Evolutionary conservation across 2,797 vertebrate species (phyloP).

Genomic region (Malurus leucopterus): DNA sequence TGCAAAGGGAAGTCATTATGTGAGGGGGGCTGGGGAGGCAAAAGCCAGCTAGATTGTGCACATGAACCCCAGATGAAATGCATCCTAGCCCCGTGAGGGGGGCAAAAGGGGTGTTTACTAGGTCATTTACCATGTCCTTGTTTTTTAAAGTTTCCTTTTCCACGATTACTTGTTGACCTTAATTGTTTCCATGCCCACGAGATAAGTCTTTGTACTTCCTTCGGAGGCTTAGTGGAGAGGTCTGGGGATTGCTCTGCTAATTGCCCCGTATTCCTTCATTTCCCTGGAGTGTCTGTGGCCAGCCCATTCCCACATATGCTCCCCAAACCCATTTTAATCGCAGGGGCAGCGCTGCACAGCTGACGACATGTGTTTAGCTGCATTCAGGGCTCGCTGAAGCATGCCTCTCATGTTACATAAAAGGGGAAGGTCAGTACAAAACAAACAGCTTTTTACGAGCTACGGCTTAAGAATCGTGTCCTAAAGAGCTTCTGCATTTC

Average conservation of each 20-base stretch:
- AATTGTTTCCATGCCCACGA: constrained; percentile 77
- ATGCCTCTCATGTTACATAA: constrained; percentile 69
- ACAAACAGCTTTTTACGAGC: constrained; percentile 73
- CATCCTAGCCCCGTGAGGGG: not conserved
- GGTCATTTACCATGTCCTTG: constrained; percentile 71
- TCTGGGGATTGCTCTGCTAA: constrained; percentile 67
- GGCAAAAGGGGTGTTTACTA: constrained; percentile 57
- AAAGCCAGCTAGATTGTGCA: constrained; percentile 40
- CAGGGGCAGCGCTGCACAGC: constrained; percentile 63
- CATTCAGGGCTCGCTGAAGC: constrained; percentile 60
- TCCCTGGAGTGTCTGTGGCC: constrained; percentile 58
- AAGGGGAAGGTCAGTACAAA: constrained; percentile 70
- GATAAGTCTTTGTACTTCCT: constrained; percentile 69
- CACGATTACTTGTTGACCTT: constrained; percentile 73
- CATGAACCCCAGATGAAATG: constrained; percentile 73
- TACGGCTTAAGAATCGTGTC: constrained; percentile 57
- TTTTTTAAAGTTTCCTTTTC: constrained; percentile 77
- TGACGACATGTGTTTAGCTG: constrained; percentile 73
- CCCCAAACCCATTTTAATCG: constrained; percentile 67
- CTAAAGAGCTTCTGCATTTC: constrained; percentile 48
- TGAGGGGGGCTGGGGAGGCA: constrained; percentile 28
- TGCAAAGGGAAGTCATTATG: constrained; percentile 78
- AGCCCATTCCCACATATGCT: constrained; percentile 73
- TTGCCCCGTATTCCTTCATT: constrained; percentile 70
- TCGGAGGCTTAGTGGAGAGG: constrained; percentile 42